These are phyloP conservation scores for Cosmopolites sordidus DNA, from an alignment of 2,888 invertebrate species.

Conservation along the genomic window DNA sequence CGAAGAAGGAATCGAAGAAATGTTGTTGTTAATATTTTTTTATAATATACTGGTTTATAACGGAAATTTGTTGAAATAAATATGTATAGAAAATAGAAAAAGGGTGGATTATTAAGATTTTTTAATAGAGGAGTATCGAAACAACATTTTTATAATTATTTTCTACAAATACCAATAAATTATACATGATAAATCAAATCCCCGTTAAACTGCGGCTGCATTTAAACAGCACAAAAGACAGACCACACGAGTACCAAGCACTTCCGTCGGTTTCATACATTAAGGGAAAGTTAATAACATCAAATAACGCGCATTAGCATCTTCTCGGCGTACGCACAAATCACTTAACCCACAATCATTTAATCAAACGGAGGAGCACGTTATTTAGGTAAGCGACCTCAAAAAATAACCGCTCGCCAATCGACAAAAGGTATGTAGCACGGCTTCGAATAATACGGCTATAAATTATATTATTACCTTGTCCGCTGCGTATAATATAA, in stretches of 20 bases:
- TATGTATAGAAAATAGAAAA: no score
- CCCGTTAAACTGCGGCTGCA: slow-evolving; percentile 10
- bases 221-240: slow-evolving; percentile 18
- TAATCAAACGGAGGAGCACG: slow-evolving; percentile 32
- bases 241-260: slow-evolving; percentile 6
- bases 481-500: slow-evolving; percentile 50
- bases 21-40: no score
- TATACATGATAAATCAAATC: slow-evolving; percentile 11
- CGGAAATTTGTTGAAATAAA: no score
- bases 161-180: slow-evolving; percentile 2
- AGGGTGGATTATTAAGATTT: no score
- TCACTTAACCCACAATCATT: slow-evolving; percentile 35
- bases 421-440: slow-evolving; percentile 42
- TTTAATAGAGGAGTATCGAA: no score
- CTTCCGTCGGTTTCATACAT: slow-evolving; percentile 15
- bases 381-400: slow-evolving; percentile 28
- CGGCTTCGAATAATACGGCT: slow-evolving; percentile 43
- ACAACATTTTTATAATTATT: no score
- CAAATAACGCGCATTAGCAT: slow-evolving; percentile 35
- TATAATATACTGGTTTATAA: no score
- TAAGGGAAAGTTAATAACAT: slow-evolving; percentile 31
- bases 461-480: slow-evolving; percentile 52
- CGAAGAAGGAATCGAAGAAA: no score
- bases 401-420: slow-evolving; percentile 34
- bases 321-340: slow-evolving; percentile 34